Evolutionary conservation across 2,113 vertebrate genomes (phyloP).

Genomic region (Cephalophus harveyi): DNA sequence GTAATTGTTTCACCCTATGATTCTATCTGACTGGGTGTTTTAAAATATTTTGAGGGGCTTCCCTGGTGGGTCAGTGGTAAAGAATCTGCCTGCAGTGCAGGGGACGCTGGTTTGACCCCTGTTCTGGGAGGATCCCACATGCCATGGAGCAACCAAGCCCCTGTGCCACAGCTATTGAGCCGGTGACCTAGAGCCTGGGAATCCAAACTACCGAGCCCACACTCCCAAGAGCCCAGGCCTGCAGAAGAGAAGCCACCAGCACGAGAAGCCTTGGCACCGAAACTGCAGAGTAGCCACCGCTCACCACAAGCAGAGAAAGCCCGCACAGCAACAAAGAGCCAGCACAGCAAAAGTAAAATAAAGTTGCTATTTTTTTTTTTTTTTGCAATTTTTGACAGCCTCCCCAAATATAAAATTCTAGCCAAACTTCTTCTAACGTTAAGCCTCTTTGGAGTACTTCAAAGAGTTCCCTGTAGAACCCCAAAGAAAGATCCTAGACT

Average conservation of each 20-base stretch:
- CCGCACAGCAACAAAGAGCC: not conserved
- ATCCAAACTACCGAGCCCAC: not conserved
- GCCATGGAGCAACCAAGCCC: not conserved
- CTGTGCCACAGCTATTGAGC: not conserved
- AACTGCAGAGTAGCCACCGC: not conserved
- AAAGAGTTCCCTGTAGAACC: not conserved
- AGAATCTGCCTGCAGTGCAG: not conserved
- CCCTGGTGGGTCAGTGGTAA: not conserved
- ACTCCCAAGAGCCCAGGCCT: not conserved
- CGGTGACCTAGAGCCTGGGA: not conserved
- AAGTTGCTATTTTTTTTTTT: not conserved
- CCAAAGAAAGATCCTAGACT: not conserved
- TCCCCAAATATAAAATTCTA: not conserved
- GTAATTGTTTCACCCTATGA: not conserved
- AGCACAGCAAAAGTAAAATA: fast-evolving
- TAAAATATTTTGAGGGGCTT: not conserved
- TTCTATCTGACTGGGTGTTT: not conserved
- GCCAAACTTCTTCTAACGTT: not conserved
- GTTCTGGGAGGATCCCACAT: not conserved
- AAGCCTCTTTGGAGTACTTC: not conserved
- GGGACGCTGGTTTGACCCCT: not conserved
- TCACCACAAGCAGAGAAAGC: not conserved
- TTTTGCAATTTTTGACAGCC: not conserved
- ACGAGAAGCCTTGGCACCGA: fast-evolving
- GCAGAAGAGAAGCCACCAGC: not conserved